A percentile compares a stretch with the other conserved stretches of the same genome.
Evolutionary conservation across 2,888 invertebrate genomes (phyloP).

Genomic region (Protophormia terraenovae): DNA sequence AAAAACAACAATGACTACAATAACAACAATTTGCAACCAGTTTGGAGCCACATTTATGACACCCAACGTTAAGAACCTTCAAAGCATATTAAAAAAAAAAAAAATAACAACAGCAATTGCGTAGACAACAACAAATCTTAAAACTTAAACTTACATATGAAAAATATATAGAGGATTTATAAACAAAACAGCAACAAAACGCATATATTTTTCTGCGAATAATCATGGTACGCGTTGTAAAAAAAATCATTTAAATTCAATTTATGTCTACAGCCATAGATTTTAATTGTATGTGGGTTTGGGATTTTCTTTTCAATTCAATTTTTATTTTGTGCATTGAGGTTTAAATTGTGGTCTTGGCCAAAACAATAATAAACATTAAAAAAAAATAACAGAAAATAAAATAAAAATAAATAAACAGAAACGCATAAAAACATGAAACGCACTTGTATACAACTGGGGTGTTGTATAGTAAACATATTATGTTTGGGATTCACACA

Average conservation of each 20-base stretch:
- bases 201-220: slow-evolving; percentile 33
- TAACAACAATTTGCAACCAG: background rate
- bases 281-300: slow-evolving; percentile 48
- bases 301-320: slow-evolving; percentile 13
- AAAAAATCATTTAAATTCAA: slow-evolving; percentile 56
- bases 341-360: slow-evolving; percentile 40
- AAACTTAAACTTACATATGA: background rate
- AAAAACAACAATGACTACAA: background rate
- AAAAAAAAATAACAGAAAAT: slow-evolving; percentile 16
- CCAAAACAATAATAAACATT: slow-evolving; percentile 30
- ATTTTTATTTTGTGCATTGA: background rate
- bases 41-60: slow-evolving; percentile 42
- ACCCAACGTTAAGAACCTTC: slow-evolving; percentile 53
- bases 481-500: too few relatives aligned
- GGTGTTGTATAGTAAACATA: background rate
- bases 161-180: background rate
- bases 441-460: background rate
- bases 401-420: background rate
- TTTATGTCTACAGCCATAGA: slow-evolving; percentile 40
- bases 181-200: slow-evolving; percentile 37
- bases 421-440: background rate
- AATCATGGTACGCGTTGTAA: slow-evolving; percentile 7
- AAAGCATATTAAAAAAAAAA: too few relatives aligned
- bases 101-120: background rate
- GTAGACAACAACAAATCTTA: background rate